Percentiles rank a stretch among this genome's conserved stretches.
Evolutionary conservation across 2,797 vertebrate genomes (phyloP).

Genomic region (Fringilla coelebs): DNA sequence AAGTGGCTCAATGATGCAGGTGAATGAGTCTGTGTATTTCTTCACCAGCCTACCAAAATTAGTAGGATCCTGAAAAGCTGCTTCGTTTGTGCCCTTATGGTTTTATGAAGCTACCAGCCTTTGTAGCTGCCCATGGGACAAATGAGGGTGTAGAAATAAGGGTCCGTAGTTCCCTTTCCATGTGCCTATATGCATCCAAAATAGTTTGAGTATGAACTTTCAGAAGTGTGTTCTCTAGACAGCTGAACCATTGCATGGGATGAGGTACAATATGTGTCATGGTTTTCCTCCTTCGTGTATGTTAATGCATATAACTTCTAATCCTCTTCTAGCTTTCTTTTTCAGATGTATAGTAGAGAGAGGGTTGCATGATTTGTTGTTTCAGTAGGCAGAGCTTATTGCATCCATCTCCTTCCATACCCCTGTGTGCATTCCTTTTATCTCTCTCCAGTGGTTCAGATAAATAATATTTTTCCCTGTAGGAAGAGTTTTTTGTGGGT

Average conservation of each 20-base stretch:
- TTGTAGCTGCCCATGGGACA: neutral
- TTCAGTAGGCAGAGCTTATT: conserved; percentile 44
- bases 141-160: neutral
- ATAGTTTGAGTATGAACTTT: neutral
- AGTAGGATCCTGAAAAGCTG: neutral
- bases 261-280: neutral
- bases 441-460: neutral
- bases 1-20: conserved; percentile 99
- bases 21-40: conserved; percentile 66
- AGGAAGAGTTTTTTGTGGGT: neutral
- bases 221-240: neutral
- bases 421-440: neutral
- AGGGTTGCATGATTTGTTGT: conserved; percentile 39
- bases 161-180: neutral
- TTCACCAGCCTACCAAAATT: conserved; percentile 15
- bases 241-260: conserved; percentile 21
- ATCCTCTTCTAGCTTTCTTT: conserved; percentile 53
- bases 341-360: conserved; percentile 4
- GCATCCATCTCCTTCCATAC: neutral
- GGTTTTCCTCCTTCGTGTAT: neutral
- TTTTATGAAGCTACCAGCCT: conserved; percentile 19
- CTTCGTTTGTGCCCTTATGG: conserved; percentile 14
- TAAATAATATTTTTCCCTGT: neutral
- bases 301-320: conserved; percentile 55
- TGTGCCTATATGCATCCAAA: neutral